Evolutionary conservation across 2,888 invertebrate genomes (phyloP).

Genomic region (Creontiades dilutus): DNA sequence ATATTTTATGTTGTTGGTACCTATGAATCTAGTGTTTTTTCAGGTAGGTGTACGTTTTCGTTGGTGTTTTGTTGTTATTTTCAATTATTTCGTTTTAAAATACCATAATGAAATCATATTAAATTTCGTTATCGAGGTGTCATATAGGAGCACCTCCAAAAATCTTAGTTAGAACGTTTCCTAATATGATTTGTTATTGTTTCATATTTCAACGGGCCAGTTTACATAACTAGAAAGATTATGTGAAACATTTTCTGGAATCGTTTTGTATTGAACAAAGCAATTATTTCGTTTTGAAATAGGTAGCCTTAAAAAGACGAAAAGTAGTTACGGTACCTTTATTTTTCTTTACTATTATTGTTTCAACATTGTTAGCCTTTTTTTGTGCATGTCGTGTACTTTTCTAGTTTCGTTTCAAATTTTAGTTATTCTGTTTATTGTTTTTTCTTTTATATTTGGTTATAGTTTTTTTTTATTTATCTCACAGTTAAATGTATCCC

Average conservation of each 20-base stretch:
- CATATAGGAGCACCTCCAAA: too few relatives aligned
- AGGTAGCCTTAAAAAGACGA: neutral
- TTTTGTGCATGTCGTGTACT: conserved; percentile 13
- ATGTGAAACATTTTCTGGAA: too few relatives aligned
- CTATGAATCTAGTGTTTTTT: too few relatives aligned
- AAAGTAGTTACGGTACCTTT: neutral
- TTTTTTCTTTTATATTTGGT: neutral
- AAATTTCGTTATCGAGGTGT: too few relatives aligned
- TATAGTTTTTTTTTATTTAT: neutral
- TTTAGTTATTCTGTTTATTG: conserved; percentile 1
- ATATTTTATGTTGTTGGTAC: neutral
- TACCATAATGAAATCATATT: too few relatives aligned
- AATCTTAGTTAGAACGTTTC: too few relatives aligned
- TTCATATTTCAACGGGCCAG: too few relatives aligned
- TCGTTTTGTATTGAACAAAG: neutral
- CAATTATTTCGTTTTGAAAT: conserved; percentile 56
- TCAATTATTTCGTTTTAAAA: too few relatives aligned
- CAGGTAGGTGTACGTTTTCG: too few relatives aligned
- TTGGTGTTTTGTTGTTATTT: too few relatives aligned
- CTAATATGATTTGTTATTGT: too few relatives aligned
- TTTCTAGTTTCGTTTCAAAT: neutral
- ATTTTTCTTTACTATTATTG: neutral
- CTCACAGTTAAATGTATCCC: neutral
- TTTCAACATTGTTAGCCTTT: neutral
- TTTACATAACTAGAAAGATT: too few relatives aligned